These are phyloP conservation scores for Heterotilapia buettikoferi DNA, from an alignment of 2,113 vertebrate genomes.

Conservation along the genomic window DNA sequence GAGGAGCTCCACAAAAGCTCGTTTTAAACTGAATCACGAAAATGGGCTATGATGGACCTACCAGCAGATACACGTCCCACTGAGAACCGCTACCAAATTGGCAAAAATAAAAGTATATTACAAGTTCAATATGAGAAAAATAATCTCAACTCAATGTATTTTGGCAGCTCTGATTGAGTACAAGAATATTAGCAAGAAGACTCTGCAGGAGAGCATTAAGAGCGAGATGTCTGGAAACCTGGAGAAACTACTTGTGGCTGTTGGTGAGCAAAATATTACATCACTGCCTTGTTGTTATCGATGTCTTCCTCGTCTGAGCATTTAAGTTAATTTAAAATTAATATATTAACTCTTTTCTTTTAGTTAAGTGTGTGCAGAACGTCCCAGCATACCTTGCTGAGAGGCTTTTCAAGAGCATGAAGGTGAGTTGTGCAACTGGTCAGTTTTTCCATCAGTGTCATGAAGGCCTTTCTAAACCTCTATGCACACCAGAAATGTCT, in stretches of 20 bases:
- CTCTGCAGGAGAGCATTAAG: slow-evolving; percentile 82
- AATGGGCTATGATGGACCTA: neutral
- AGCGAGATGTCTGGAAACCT: slow-evolving; percentile 81
- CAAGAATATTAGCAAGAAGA: slow-evolving; percentile 80
- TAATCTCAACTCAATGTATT: neutral
- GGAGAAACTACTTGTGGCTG: slow-evolving; percentile 77
- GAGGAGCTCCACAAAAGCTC: neutral
- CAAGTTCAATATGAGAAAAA: neutral
- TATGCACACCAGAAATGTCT: neutral
- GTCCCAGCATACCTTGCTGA: slow-evolving; percentile 71
- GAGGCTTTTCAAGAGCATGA: slow-evolving; percentile 68
- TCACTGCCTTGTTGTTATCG: neutral
- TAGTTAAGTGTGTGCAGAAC: slow-evolving; percentile 74
- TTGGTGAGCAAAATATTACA: slow-evolving; percentile 66
- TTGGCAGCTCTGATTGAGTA: slow-evolving; percentile 81
- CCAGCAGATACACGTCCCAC: neutral
- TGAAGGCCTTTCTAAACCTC: neutral
- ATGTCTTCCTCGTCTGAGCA: neutral
- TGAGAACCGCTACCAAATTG: neutral
- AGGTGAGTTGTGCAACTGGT: slow-evolving; percentile 44
- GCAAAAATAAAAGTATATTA: neutral
- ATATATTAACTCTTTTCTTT: neutral
- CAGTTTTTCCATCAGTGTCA: neutral
- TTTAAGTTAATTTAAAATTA: neutral
- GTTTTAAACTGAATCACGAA: neutral